A percentile compares a stretch with the other conserved stretches of the same genome.
Evolutionary conservation across 2,888 invertebrate genomes (phyloP).

Genomic region (Seladonia tumulorum): DNA sequence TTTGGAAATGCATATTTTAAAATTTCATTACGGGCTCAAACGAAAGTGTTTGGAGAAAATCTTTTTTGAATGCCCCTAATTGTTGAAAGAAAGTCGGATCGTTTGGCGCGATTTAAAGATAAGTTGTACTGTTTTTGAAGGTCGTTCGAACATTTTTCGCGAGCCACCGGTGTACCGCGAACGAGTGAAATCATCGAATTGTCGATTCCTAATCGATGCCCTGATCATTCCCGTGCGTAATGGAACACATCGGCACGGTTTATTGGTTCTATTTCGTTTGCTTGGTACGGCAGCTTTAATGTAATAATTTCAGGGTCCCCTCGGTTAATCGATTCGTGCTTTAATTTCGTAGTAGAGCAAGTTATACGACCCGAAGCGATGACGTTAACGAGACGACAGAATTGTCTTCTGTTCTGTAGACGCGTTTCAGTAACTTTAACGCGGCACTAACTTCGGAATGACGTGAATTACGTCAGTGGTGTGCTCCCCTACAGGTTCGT

Average conservation of each 20-base stretch:
- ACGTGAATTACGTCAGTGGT: conserved; percentile 63
- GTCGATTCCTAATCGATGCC: neutral
- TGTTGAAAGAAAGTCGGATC: no score
- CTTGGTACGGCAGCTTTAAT: conserved; percentile 6
- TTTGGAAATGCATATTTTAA: no score
- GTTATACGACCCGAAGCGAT: conserved; percentile 63
- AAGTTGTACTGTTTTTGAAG: no score
- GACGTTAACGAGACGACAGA: conserved; percentile 70
- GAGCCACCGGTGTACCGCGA: neutral
- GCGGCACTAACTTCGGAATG: conserved; percentile 72
- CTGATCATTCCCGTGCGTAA: neutral
- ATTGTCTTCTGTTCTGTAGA: conserved; percentile 70
- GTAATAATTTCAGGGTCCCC: conserved; percentile 14
- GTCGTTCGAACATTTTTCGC: no score
- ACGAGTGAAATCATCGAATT: neutral
- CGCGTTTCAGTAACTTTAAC: conserved; percentile 73
- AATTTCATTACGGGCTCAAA: neutral
- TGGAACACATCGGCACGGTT: neutral
- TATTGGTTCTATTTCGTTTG: conserved; percentile 21
- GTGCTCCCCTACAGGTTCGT: conserved; percentile 48
- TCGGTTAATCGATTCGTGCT: conserved; percentile 58
- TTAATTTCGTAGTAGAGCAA: conserved; percentile 48
- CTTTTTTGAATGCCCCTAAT: no score
- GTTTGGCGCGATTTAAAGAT: no score
- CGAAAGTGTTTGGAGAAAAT: no score